phyloP scores from a whole-genome alignment of 2,888 invertebrate species.

The Enchytraeus crypticus region DNA sequence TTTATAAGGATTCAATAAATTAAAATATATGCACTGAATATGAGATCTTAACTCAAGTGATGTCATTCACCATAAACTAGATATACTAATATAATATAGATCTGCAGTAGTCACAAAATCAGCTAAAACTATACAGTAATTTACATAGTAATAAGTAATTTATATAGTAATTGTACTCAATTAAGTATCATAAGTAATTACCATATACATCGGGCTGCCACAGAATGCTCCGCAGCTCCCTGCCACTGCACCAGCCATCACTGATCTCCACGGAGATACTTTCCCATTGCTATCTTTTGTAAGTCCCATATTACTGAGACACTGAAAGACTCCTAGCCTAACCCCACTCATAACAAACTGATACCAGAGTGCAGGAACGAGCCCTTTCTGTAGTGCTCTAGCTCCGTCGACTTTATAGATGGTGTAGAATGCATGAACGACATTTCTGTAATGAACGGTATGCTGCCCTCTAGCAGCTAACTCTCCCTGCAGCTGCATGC shows the following conservation, averaged over 20 bases:
- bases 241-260: conserved; percentile 66
- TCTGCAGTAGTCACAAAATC: too few relatives aligned
- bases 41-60: too few relatives aligned
- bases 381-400: conserved; percentile 60
- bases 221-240: conserved; percentile 69
- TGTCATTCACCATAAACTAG: too few relatives aligned
- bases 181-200: conserved; percentile 72
- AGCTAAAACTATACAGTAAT: too few relatives aligned
- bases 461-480: conserved; percentile 65
- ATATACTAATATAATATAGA: too few relatives aligned
- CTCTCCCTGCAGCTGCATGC: conserved; percentile 74
- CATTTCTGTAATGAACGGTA: conserved; percentile 55
- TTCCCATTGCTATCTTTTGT: conserved; percentile 59
- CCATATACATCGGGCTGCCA: conserved; percentile 80
- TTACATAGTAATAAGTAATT: too few relatives aligned
- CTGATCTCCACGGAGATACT: conserved; percentile 59
- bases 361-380: conserved; percentile 74
- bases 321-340: conserved; percentile 67
- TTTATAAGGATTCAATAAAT: too few relatives aligned
- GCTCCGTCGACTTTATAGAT: conserved; percentile 68
- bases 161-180: too few relatives aligned
- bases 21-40: too few relatives aligned
- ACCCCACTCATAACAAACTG: conserved; percentile 78
- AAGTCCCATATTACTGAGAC: conserved; percentile 60
- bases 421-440: conserved; percentile 68